Percentiles rank a stretch among this genome's conserved stretches.
phyloP scores from a whole-genome alignment of 2,888 invertebrate species.

The Lycaena phlaeas region DNA sequence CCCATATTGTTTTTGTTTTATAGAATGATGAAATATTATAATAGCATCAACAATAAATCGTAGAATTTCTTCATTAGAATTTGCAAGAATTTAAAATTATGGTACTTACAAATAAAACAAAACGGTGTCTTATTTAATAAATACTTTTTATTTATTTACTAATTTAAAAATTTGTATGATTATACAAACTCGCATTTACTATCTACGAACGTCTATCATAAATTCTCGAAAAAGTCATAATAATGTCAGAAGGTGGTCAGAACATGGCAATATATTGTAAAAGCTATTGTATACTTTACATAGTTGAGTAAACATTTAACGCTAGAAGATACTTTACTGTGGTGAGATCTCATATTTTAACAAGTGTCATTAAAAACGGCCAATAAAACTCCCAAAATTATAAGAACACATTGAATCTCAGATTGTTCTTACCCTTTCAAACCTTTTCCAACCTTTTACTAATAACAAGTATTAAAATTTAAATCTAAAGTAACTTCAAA shows the following conservation, averaged over 20 bases:
- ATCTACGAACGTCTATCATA: conserved; percentile 16
- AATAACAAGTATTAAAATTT: too few relatives aligned
- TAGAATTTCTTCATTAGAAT: too few relatives aligned
- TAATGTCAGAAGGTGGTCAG: conserved; percentile 8
- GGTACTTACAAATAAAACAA: conserved; percentile 33
- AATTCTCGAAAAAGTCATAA: conserved; percentile 12
- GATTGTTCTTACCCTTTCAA: too few relatives aligned
- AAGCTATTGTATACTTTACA: conserved; percentile 1
- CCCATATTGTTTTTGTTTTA: too few relatives aligned
- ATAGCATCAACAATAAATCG: too few relatives aligned
- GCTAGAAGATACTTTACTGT: conserved; percentile 1
- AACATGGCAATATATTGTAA: conserved; percentile 7
- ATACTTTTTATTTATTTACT: conserved; percentile 58
- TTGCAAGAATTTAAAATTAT: too few relatives aligned
- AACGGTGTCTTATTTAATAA: conserved; percentile 50
- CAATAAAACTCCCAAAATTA: not conserved
- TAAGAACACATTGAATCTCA: too few relatives aligned
- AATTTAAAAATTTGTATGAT: conserved; percentile 31
- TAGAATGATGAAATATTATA: too few relatives aligned
- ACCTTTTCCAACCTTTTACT: too few relatives aligned
- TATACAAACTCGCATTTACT: conserved; percentile 25
- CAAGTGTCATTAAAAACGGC: not conserved
- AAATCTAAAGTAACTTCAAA: too few relatives aligned
- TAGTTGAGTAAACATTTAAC: not conserved
- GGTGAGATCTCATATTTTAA: conserved; percentile 4